Evolutionary conservation across 2,888 invertebrate genomes (phyloP).

Genomic region (Plutella xylostella): DNA sequence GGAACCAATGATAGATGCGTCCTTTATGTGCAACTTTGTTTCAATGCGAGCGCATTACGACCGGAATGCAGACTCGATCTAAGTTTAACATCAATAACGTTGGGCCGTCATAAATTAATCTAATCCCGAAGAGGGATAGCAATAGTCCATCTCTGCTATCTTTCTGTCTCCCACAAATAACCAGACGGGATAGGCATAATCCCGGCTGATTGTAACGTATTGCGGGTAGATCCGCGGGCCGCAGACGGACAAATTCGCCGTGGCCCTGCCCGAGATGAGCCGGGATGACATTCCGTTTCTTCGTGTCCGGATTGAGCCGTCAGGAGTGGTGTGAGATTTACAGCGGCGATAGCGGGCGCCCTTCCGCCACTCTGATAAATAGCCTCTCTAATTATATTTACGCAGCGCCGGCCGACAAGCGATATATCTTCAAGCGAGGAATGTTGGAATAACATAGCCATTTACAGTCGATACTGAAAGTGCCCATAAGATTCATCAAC

Average conservation of each 20-base stretch:
- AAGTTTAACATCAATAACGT: slow-evolving; percentile 25
- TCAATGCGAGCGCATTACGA: not conserved
- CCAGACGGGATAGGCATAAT: slow-evolving; percentile 21
- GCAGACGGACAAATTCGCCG: slow-evolving; percentile 32
- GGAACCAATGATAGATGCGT: too few species aligned
- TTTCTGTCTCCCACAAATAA: slow-evolving; percentile 32
- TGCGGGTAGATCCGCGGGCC: slow-evolving; percentile 21
- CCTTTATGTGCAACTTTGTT: not conserved
- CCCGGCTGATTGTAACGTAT: slow-evolving; percentile 42
- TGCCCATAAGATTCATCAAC: slow-evolving; percentile 39
- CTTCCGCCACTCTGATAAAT: slow-evolving; percentile 65
- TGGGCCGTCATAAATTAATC: slow-evolving; percentile 30
- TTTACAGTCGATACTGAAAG: slow-evolving; percentile 37
- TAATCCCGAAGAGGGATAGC: slow-evolving; percentile 34
- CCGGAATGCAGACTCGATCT: slow-evolving; percentile 12
- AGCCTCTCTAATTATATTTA: slow-evolving; percentile 68
- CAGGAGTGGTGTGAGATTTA: slow-evolving; percentile 53
- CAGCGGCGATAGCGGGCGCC: slow-evolving; percentile 54
- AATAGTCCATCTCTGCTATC: slow-evolving; percentile 25
- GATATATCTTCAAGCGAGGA: slow-evolving; percentile 50
- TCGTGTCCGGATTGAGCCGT: slow-evolving; percentile 57
- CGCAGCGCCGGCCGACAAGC: slow-evolving; percentile 56
- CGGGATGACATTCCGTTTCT: slow-evolving; percentile 39
- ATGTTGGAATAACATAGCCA: slow-evolving; percentile 51
- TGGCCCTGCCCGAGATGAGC: slow-evolving; percentile 24